Evolutionary conservation across 2,888 invertebrate genomes (phyloP), one percentile per base, ranked within the genome.

Genomic region (Mesochorus sp.): DNA sequence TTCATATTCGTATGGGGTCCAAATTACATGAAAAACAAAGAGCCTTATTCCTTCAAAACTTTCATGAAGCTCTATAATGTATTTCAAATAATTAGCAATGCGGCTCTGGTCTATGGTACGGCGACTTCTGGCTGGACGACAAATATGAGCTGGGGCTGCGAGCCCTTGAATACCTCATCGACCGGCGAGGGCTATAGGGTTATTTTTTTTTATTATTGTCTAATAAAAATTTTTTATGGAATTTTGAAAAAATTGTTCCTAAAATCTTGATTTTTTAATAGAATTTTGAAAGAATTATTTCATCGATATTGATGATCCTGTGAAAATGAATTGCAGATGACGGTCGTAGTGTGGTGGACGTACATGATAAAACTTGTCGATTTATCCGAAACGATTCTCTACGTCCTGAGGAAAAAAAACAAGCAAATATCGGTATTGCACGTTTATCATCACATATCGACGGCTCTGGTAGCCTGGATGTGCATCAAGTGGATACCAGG

Each of bases 31-130:
- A 92, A 92, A 85, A 90, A 94, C 83, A 93, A 95, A 64, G 92
- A 93, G 79, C 93, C 97, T 0, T 95, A 93, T 86, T 91, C 94
- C 8, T 90, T 97, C 28, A 94, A 94, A 81, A 92, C 89, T 1
- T 87, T 95, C 31, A 94, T 97, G 81, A 93, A 94, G 75, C 92
- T 93, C 84, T 98, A 97, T 91, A 97, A 98, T 89, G 91, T 96
- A n/a, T 88, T 94, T 57, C 97, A 97, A 94, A 83, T 88, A 14
- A n/a, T 88, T 0, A 53, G 77, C 21, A 89, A 89, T 31, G 5
- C 66, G 0, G 66, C 55, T 68, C 49, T 87, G 17, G 83, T 84
- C 3, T 85, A 83, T 44, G 34, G 10, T 0, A 55, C 93, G 12
- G 84, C 92, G 82, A 93, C 93, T n/a, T 92, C 93, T 21, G 94